Conservation (phyloP, 2,797 vertebrate genomes). For the Sciaenops ocellatus region DNA sequence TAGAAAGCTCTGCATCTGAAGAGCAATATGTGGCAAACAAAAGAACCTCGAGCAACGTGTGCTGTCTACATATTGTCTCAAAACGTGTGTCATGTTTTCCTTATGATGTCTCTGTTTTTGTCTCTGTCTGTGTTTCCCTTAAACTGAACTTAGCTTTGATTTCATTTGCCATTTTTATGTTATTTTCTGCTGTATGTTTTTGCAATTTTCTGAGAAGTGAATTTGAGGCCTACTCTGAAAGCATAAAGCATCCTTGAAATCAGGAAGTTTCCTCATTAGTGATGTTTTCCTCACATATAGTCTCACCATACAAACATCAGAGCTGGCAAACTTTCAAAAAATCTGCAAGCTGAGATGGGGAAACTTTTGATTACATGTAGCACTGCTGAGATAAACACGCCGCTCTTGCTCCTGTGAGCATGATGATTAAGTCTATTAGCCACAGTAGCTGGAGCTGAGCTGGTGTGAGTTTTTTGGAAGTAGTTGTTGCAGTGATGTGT, state of each 20-base stretch:
- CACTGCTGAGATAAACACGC: not conserved
- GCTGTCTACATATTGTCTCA: constrained; percentile 2
- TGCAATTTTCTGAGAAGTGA: constrained; percentile 2
- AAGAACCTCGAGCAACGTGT: constrained; percentile 31
- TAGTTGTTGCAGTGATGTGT: not conserved
- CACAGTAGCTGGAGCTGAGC: not conserved
- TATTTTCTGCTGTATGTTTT: not conserved
- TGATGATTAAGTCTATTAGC: not conserved
- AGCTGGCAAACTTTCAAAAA: constrained; percentile 11
- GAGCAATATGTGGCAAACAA: constrained; percentile 53
- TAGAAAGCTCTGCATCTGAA: constrained; percentile 66
- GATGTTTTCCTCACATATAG: not conserved
- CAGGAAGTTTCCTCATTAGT: constrained; percentile 12
- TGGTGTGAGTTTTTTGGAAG: not conserved
- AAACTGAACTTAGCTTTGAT: constrained; percentile 87
- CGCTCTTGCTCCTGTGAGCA: not conserved
- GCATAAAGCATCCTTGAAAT: constrained; percentile 49
- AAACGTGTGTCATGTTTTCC: not conserved
- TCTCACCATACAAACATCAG: not conserved
- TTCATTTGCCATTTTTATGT: constrained; percentile 88
- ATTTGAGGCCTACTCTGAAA: constrained; percentile 30
- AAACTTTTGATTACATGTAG: constrained; percentile 8
- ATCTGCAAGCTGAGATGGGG: not conserved
- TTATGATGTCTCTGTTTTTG: not conserved
- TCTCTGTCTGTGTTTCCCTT: not conserved